Evolutionary conservation across 2,888 invertebrate genomes (phyloP).

Genomic region (Sepiola atlantica): DNA sequence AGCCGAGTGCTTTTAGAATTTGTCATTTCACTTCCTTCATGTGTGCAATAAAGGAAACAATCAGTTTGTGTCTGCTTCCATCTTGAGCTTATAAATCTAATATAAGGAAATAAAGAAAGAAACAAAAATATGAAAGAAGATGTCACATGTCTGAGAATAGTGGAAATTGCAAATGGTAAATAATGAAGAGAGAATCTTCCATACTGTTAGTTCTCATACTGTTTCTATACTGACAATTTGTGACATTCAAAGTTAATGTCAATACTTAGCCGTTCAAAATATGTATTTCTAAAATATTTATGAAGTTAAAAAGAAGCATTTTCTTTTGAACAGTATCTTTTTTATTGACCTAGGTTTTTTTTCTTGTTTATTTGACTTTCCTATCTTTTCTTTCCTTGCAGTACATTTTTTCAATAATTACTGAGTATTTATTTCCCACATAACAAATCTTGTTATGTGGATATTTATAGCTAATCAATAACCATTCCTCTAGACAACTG

Average conservation of each 20-base stretch:
- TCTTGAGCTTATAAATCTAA: slow-evolving; percentile 32
- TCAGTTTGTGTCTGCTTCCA: slow-evolving; percentile 4
- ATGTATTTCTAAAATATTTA: not conserved
- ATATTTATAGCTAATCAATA: slow-evolving; percentile 32
- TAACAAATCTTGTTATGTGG: not conserved
- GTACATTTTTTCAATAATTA: not conserved
- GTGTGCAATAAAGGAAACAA: slow-evolving; percentile 15
- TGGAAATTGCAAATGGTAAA: slow-evolving; percentile 19
- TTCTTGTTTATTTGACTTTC: not conserved
- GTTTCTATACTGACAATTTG: slow-evolving; percentile 32
- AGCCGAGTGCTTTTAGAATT: not conserved
- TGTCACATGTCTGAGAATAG: slow-evolving; percentile 19
- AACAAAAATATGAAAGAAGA: not conserved
- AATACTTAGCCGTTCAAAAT: not conserved
- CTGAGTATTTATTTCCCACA: slow-evolving; percentile 20
- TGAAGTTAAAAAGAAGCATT: not conserved
- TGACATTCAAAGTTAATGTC: slow-evolving; percentile 19
- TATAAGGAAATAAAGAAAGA: not conserved
- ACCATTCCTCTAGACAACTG: not conserved
- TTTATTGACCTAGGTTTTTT: not conserved
- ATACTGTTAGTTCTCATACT: not conserved
- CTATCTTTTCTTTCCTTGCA: not conserved
- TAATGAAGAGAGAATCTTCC: not conserved
- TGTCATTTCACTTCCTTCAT: not conserved
- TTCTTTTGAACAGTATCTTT: not conserved